phyloP scores from a whole-genome alignment of 2,797 vertebrate genomes.

The Hapalemur alaotrensis region DNA sequence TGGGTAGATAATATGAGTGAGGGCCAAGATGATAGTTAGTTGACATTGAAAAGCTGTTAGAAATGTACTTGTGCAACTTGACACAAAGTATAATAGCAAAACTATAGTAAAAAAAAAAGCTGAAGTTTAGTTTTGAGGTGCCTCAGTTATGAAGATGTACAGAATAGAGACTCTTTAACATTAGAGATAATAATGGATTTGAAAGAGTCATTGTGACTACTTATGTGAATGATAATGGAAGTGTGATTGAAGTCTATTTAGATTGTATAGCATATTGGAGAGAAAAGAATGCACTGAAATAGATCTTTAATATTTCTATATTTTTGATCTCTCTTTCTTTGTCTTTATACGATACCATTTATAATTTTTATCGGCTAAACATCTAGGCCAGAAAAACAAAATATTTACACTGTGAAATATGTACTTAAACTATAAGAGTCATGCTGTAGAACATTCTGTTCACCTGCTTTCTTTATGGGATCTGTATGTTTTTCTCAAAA shows the following conservation, averaged over 20 bases:
- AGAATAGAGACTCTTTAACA: slow-evolving; percentile 60
- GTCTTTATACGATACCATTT: neutral
- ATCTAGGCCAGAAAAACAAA: neutral
- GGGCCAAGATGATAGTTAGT: neutral
- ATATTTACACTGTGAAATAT: neutral
- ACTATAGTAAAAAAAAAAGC: slow-evolving; percentile 17
- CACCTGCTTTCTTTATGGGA: neutral
- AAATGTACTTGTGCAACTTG: neutral
- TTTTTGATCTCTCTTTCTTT: neutral
- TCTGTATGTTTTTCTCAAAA: neutral
- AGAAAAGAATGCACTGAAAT: slow-evolving; percentile 52
- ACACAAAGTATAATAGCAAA: neutral
- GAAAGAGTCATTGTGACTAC: slow-evolving; percentile 49
- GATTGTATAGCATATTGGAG: slow-evolving; percentile 52
- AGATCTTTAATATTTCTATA: slow-evolving; percentile 50
- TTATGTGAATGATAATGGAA: slow-evolving; percentile 33
- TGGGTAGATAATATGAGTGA: neutral
- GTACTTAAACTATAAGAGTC: neutral
- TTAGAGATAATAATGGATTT: slow-evolving; percentile 51
- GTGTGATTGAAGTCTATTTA: slow-evolving; percentile 45
- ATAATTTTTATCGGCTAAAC: neutral
- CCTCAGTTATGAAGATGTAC: neutral
- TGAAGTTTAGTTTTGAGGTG: slow-evolving; percentile 1
- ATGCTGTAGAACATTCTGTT: neutral
- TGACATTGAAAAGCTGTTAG: neutral